phyloP scores from a whole-genome alignment of 2,113 vertebrate species.

The Larimichthys polyactis region DNA sequence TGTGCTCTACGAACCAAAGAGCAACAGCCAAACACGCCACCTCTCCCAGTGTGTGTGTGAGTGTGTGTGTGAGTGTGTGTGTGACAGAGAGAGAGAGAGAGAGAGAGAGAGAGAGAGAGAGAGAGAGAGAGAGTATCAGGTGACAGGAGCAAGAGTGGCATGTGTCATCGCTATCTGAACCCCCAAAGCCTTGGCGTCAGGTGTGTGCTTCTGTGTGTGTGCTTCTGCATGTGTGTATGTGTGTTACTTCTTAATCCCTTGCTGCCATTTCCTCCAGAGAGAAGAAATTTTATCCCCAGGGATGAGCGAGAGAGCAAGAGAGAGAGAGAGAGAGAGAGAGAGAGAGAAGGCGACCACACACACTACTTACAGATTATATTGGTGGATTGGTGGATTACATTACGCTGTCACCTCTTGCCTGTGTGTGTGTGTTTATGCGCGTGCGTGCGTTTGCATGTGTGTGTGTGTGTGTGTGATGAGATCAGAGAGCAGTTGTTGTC shows the following conservation, averaged over 20 bases:
- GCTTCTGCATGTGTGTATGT: conserved; percentile 1
- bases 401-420: conserved; percentile 36
- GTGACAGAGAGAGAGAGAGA: background rate
- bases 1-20: conserved; percentile 37
- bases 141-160: conserved; percentile 73
- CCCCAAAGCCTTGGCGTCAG: conserved; percentile 55
- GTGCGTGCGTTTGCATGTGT: conserved; percentile 8
- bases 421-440: conserved; percentile 2
- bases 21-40: conserved; percentile 47
- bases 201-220: conserved; percentile 46
- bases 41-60: background rate
- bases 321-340: conserved; percentile 2
- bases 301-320: conserved; percentile 28
- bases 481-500: conserved; percentile 44
- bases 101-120: background rate
- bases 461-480: background rate
- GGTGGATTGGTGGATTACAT: conserved; percentile 66
- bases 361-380: conserved; percentile 67
- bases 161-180: conserved; percentile 72
- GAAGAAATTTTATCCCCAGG: conserved; percentile 63
- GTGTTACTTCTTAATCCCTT: conserved; percentile 65
- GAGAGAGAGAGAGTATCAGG: conserved; percentile 60
- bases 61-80: conserved; percentile 17
- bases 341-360: conserved; percentile 17
- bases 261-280: conserved; percentile 68